These are phyloP conservation scores for Probaryconus sp. DNA, from an alignment of 1,140 invertebrate species.

Conservation along the genomic window DNA sequence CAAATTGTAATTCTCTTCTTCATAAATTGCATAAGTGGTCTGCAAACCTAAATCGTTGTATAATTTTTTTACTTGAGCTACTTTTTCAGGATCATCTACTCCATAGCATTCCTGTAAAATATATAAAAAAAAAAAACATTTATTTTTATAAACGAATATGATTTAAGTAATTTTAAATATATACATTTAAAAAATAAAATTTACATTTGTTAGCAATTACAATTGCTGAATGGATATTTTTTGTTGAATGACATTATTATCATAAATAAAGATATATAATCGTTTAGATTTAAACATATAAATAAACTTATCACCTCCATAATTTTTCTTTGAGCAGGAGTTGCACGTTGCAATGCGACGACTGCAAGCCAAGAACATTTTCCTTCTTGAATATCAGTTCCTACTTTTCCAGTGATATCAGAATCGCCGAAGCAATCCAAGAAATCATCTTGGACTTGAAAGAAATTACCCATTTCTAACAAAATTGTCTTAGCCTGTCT, in stretches of 20 bases:
- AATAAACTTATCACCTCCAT: conserved; percentile 82
- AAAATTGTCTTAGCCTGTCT: conserved; percentile 92
- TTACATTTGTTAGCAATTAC: no score
- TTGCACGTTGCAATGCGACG: conserved; percentile 89
- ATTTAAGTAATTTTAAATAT: conserved; percentile 14
- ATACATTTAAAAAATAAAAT: no score
- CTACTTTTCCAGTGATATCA: conserved; percentile 90
- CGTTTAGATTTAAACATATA: no score
- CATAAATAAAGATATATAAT: no score
- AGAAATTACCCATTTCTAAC: conserved; percentile 97
- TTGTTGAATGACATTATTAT: no score
- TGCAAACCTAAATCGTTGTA: conserved; percentile 89
- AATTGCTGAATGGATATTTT: no score
- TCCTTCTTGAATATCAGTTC: conserved; percentile 95
- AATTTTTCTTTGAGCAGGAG: conserved; percentile 84
- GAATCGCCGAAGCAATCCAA: conserved; percentile 95
- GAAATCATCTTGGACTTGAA: conserved; percentile 98
- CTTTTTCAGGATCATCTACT: conserved; percentile 82
- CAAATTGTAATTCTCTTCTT: conserved; percentile 90
- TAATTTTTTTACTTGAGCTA: conserved; percentile 86
- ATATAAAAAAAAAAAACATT: conserved; percentile 9
- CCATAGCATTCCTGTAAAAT: conserved; percentile 89
- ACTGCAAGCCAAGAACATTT: conserved; percentile 98
- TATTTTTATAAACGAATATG: not conserved
- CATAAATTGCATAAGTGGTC: conserved; percentile 88